Base-by-base conservation (phyloP, 2,888 invertebrate genomes). In the Hipparchia semele region DNA sequence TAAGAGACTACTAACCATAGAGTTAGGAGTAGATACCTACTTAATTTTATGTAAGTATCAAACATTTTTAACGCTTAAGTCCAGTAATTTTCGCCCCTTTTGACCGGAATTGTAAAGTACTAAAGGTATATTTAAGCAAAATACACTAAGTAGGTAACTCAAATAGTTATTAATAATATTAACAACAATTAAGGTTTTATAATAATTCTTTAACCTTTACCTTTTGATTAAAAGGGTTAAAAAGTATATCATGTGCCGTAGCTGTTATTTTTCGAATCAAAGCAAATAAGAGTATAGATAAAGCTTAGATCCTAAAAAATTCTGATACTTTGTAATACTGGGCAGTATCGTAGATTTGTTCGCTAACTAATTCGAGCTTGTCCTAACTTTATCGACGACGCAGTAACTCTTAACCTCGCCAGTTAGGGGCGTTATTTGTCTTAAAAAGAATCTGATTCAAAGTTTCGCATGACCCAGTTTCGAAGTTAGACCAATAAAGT, bases 261-360 rank as follows among this genome's bases (percentile, higher is more conserved):
- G 23, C 23, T 23, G 23, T 23, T 23, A 23, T 23, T 23, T 23
- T 23, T 23, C 23, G 0, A 23, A 23, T 23, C 23, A 23, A 23
- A 23, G 0, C 23, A 23, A 23, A 23, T 23, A 23, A 23, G 23
- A 23, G 23, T 39, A 39, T 39, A 39, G 12, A 12, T 54, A 54
- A 49, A 46, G 4, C 58, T 12, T 12, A 61, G 33, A 54, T 13
- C 56, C 61, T 51, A 39, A 10, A 53, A 60, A 61, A 66, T 71
- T 66, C 65, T 51, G 71, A 61, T 67, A 74, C 73, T 65, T 56
- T 70, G 70, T 76, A 70, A 74, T 62, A 73, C 72, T 54, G 72
- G 73, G 66, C 66, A 70, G 71, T 73, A 78, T 76, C 73, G 54
- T 70, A 73, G 70, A 72, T 73, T 73, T 73, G 71, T 76, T 74